phyloP scores from a whole-genome alignment of 1,140 invertebrate species.

The Neotoxoptera formosana region DNA sequence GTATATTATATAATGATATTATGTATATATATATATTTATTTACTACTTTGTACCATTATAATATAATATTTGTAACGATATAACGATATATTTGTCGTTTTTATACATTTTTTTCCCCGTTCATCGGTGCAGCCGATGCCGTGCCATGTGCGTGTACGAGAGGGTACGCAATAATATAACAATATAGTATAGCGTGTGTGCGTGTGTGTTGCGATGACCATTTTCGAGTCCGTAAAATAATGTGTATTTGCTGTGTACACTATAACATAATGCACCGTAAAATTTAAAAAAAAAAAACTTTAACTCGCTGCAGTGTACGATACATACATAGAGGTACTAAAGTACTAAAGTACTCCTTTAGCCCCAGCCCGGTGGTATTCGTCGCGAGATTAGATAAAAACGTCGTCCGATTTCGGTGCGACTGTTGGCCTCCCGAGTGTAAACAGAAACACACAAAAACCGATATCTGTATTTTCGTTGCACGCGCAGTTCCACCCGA shows the following conservation, averaged over 20 bases:
- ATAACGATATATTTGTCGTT: not conserved
- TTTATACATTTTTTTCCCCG: not conserved
- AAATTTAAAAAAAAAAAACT: not conserved
- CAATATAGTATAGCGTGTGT: not conserved
- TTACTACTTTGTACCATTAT: not conserved
- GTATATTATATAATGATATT: not conserved
- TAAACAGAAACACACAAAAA: not conserved
- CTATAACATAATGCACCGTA: not conserved
- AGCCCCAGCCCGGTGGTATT: not conserved
- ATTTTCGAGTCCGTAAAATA: not conserved
- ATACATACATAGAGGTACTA: not conserved
- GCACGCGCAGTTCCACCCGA: not conserved
- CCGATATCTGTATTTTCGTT: not conserved
- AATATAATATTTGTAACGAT: not conserved
- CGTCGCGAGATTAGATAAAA: slow-evolving; percentile 27
- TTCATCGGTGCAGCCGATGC: not conserved
- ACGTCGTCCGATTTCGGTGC: not conserved
- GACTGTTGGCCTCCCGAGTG: not conserved
- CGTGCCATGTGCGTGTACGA: not conserved
- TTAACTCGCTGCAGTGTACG: not conserved
- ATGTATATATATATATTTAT: not conserved
- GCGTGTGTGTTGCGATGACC: not conserved
- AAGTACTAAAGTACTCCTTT: too few species aligned
- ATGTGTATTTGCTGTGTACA: not conserved
- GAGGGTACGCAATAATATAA: not conserved